phyloP scores from a whole-genome alignment of 1,140 invertebrate species.

The Cephus cinctus region DNA sequence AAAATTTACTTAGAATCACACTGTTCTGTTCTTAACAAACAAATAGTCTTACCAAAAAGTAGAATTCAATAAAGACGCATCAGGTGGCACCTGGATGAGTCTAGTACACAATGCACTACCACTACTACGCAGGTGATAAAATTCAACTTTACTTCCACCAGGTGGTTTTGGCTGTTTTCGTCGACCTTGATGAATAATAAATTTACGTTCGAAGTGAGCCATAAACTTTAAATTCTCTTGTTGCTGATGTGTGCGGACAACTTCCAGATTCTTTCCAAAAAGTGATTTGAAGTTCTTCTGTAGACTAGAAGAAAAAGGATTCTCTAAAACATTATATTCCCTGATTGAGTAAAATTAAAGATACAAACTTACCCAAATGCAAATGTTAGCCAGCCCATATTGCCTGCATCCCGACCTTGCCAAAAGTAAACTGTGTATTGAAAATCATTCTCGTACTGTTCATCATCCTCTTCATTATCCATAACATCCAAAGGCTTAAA shows the following conservation, averaged over 20 bases:
- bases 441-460: slow-evolving; percentile 81
- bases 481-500: slow-evolving; percentile 55
- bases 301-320: slow-evolving; percentile 61
- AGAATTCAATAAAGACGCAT: slow-evolving; percentile 78
- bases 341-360: slow-evolving; percentile 1
- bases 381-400: slow-evolving; percentile 99
- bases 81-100: slow-evolving; percentile 85
- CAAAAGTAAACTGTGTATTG: slow-evolving; percentile 99
- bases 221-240: slow-evolving; percentile 99
- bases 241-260: slow-evolving; percentile 96
- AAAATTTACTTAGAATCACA: background rate
- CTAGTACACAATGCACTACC: slow-evolving; percentile 92
- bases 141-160: slow-evolving; percentile 72
- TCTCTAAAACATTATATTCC: slow-evolving; percentile 4
- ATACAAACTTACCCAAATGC: slow-evolving; percentile 84
- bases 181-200: slow-evolving; percentile 92
- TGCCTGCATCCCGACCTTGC: slow-evolving; percentile 95
- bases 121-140: slow-evolving; percentile 95
- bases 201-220: slow-evolving; percentile 95
- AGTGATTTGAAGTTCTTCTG: slow-evolving; percentile 97
- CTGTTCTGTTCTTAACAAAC: slow-evolving; percentile 2
- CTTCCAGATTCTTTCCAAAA: slow-evolving; percentile 94
- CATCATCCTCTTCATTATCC: slow-evolving; percentile 67
- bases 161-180: slow-evolving; percentile 62
- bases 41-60: slow-evolving; percentile 72